Base-by-base conservation (phyloP, 1,140 invertebrate genomes). In the Drosophila persimilis region DNA sequence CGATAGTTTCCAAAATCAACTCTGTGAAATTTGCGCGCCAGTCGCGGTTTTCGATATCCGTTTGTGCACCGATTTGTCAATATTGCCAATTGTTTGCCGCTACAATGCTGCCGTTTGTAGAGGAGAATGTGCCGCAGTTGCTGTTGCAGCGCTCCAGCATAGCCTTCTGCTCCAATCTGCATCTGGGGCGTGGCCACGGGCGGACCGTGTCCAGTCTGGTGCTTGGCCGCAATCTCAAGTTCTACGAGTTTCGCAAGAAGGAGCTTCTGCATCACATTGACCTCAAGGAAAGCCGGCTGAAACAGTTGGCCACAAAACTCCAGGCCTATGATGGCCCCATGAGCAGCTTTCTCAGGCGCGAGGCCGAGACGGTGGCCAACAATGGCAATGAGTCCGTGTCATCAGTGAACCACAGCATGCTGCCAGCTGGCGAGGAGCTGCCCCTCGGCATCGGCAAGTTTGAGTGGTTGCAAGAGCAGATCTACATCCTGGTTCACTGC, bases 191-290 rank as follows among this genome's bases (percentile, higher is more conserved):
- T 15, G 44, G 50, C 0, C 9, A 17, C 9, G 31, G 22, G 1
- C 47, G 39, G 9, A 17, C 24, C 7, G 64, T 51, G 44, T 62
- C 64, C 11, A 83, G 45, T 0, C 50, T 86, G n/a, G 56, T 86
- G 24, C 47, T 86, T 0, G 29, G 46, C 3, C 53, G 71, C 6
- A 52, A 78, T 9, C 26, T 86, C 0, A 78, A 61, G 24, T 79
- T 86, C 45, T 88, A 88, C 51, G 83, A 86, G 22, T 86, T 73
- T 13, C 78, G 66, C 2, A 59, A 61, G 1, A 83, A 86, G 52
- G 46, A 76, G 43, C 57, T 86, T 0, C 11, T 76, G 56, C 78
- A 86, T 53, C 47, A 75, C 35, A 73, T 86, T n/a, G 74, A 86
- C 44, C 43, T 86, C 15, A 29, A 35, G 5, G 22, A 13, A 8